Evolutionary conservation across 2,888 invertebrate genomes (phyloP).

Genomic region (Pheosia tremula): DNA sequence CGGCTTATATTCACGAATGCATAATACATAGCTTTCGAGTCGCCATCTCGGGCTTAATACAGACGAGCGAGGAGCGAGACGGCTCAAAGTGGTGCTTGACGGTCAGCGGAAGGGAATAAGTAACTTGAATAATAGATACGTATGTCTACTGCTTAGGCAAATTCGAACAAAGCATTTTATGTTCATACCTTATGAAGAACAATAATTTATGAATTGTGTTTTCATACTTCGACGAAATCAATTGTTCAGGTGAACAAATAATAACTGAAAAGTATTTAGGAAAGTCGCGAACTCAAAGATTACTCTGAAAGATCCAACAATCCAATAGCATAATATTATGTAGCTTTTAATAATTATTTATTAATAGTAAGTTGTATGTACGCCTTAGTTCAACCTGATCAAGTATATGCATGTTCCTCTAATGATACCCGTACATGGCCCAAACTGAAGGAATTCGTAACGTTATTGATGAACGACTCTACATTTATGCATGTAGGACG

Average conservation of each 20-base stretch:
- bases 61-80: slow-evolving; percentile 48
- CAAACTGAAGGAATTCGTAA: slow-evolving; percentile 42
- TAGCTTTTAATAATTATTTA: slow-evolving; percentile 58
- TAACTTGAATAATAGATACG: slow-evolving; percentile 39
- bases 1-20: slow-evolving; percentile 82
- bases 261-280: not conserved
- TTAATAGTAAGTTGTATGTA: slow-evolving; percentile 67
- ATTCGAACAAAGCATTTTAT: slow-evolving; percentile 3
- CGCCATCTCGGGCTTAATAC: slow-evolving; percentile 59
- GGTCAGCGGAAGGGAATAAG: slow-evolving; percentile 56
- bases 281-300: slow-evolving; percentile 40
- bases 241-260: too few relatives aligned
- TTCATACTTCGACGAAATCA: not conserved
- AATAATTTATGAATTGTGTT: not conserved
- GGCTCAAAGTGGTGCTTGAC: slow-evolving; percentile 42
- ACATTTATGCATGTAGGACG: slow-evolving; percentile 42
- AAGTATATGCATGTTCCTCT: slow-evolving; percentile 55
- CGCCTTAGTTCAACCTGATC: slow-evolving; percentile 55
- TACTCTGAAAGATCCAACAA: too few relatives aligned
- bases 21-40: slow-evolving; percentile 76
- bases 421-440: slow-evolving; percentile 48
- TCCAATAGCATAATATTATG: slow-evolving; percentile 59
- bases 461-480: slow-evolving; percentile 43
- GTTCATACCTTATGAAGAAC: not conserved
- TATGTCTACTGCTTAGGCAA: slow-evolving; percentile 10